Evolutionary conservation across 2,888 invertebrate genomes (phyloP).

Genomic region (Caprella mutica): DNA sequence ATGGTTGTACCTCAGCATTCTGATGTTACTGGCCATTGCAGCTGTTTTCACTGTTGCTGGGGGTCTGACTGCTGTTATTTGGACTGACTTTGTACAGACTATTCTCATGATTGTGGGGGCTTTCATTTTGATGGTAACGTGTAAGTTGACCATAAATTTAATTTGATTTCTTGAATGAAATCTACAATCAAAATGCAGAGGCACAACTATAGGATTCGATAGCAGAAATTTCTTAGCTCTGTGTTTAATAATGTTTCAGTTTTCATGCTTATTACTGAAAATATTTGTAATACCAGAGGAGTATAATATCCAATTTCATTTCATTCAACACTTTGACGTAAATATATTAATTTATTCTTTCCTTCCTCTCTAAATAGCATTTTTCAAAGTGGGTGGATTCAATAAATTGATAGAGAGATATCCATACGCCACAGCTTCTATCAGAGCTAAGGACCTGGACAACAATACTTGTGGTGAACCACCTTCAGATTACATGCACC

Average conservation of each 20-base stretch:
- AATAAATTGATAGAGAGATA: constrained; percentile 14
- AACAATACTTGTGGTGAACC: constrained; percentile 20
- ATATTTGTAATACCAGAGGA: no score
- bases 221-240: no score
- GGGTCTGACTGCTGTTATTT: constrained; percentile 47
- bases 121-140: constrained; percentile 42
- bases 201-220: no score
- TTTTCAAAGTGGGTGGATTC: constrained; percentile 19
- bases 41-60: constrained; percentile 47
- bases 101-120: constrained; percentile 47
- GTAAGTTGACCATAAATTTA: no score
- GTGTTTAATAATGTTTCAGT: no score
- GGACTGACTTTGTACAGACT: constrained; percentile 48
- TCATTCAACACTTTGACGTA: no score
- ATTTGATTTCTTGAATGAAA: no score
- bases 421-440: constrained; percentile 15
- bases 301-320: no score
- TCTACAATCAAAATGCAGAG: no score
- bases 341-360: no score
- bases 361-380: no score
- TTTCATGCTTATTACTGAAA: no score
- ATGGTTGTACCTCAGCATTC: constrained; percentile 42
- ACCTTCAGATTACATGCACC: constrained; percentile 23
- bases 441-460: constrained; percentile 33
- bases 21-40: constrained; percentile 44